Percentiles rank a stretch among this genome's conserved stretches.
Conservation (phyloP, 1,140 invertebrate species). For the Drosophila busckii region DNA sequence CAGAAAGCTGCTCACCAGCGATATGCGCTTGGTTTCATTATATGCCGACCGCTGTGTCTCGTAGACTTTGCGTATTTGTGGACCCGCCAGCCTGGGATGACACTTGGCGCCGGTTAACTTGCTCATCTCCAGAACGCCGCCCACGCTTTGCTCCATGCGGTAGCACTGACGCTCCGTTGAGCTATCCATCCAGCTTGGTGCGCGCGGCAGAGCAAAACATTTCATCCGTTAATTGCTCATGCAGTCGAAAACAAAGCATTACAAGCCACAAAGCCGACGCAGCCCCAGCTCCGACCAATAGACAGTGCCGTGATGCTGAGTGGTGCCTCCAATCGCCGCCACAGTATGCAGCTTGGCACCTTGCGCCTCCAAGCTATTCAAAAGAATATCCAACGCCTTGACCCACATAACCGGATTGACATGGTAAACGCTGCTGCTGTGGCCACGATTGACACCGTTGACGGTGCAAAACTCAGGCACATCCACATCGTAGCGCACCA, state of each 20-base stretch:
- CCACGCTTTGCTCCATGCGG: slow-evolving; percentile 87
- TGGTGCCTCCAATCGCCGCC: slow-evolving; percentile 90
- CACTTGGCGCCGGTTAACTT: slow-evolving; percentile 93
- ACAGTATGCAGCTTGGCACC: slow-evolving; percentile 91
- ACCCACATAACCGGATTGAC: slow-evolving; percentile 95
- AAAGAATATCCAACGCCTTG: slow-evolving; percentile 93
- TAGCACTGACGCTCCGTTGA: slow-evolving; percentile 89
- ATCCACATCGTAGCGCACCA: slow-evolving; percentile 39
- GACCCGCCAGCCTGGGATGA: slow-evolving; percentile 94
- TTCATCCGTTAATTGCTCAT: slow-evolving; percentile 88
- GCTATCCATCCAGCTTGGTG: slow-evolving; percentile 97
- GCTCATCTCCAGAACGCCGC: slow-evolving; percentile 88
- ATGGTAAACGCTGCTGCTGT: slow-evolving; percentile 50
- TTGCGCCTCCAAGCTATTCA: slow-evolving; percentile 88
- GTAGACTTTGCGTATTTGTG: slow-evolving; percentile 94
- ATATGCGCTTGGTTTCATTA: slow-evolving; percentile 91
- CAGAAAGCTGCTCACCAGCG: slow-evolving; percentile 94
- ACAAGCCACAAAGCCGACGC: slow-evolving; percentile 83
- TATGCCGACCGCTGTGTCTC: slow-evolving; percentile 86
- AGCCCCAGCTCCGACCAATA: slow-evolving; percentile 91
- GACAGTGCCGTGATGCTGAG: slow-evolving; percentile 97
- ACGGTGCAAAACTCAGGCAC: slow-evolving; percentile 38
- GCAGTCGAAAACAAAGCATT: slow-evolving; percentile 86
- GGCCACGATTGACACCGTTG: neutral
- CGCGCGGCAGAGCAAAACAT: slow-evolving; percentile 86